Base-by-base conservation (phyloP, 2,797 vertebrate species). In the Echeneis naucrates region DNA sequence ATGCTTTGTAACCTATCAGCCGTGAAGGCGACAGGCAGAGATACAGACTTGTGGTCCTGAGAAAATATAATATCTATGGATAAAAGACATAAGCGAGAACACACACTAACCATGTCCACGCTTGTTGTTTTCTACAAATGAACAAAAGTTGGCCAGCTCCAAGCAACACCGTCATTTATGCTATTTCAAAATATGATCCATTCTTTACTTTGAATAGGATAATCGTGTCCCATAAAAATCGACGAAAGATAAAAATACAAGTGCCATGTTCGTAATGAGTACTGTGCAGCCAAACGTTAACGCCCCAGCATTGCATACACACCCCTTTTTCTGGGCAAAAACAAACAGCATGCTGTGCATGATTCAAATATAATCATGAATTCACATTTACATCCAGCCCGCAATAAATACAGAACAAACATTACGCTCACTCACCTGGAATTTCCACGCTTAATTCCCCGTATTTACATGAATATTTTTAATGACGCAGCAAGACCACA, bases 401-500 rank as follows among this genome's bases (percentile, higher is more conserved):
- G 23, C 60, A 50, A 63, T 70, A n/a, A 57, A 68, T 32, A 27
- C 53, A 45, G 24, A 67, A 64, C 48, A 76, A 68, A 80, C 55
- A 61, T 63, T 48, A 14, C 35, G 48, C 53, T 63, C 72, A 85
- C 93, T 92, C 88, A 93, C 92, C 92, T 82, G 66, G 58, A 19
- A 56, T 81, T 76, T 64, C 54, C 85, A 80, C 91, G 85, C 88
- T 89, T 72, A 85, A 86, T 86, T 45, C 86, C 91, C 82, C 86
- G 85, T 93, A 92, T 95, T 95, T 92, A 94, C 95, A 87, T 91
- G 92, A 93, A 93, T 94, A 94, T 95, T 91, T 95, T 95, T 95
- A 94, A 95, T 98, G 97, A 97, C 97, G 97, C 97, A 97, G 96
- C 95, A 95, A 90, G 91, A 93, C 82, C 91, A 94, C 94, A 93